Conservation (phyloP, 2,797 vertebrate species). For the Zenarchopterus dispar region DNA sequence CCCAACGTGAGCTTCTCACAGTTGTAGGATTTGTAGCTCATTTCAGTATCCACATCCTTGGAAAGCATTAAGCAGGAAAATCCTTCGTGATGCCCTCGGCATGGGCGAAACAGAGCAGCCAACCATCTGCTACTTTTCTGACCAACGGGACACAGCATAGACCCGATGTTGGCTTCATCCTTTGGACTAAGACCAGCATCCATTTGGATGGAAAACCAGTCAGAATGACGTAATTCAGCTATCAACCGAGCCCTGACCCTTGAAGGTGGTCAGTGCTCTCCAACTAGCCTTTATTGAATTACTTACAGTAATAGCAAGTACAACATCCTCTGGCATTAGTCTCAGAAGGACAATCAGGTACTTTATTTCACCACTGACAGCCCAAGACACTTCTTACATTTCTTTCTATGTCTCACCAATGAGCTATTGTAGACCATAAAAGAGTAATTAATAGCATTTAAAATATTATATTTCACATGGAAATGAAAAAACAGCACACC, state of each 20-base stretch:
- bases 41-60: background rate
- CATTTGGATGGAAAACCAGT: background rate
- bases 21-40: too few relatives aligned
- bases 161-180: background rate
- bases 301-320: background rate
- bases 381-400: background rate
- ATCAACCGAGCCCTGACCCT: slow-evolving; percentile 6
- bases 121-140: background rate
- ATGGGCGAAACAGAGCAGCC: slow-evolving; percentile 15
- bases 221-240: background rate
- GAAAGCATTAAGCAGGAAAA: background rate
- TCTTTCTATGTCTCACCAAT: background rate
- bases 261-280: background rate
- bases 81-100: background rate
- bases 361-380: background rate
- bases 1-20: too few relatives aligned
- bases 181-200: background rate
- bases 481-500: background rate
- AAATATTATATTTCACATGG: background rate
- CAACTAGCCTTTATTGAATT: background rate
- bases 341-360: background rate
- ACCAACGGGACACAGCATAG: rapidly evolving
- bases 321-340: background rate
- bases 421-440: background rate
- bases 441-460: background rate